These are phyloP conservation scores for Kradibia gibbosae DNA, from an alignment of 1,140 invertebrate genomes.

Conservation along the genomic window DNA sequence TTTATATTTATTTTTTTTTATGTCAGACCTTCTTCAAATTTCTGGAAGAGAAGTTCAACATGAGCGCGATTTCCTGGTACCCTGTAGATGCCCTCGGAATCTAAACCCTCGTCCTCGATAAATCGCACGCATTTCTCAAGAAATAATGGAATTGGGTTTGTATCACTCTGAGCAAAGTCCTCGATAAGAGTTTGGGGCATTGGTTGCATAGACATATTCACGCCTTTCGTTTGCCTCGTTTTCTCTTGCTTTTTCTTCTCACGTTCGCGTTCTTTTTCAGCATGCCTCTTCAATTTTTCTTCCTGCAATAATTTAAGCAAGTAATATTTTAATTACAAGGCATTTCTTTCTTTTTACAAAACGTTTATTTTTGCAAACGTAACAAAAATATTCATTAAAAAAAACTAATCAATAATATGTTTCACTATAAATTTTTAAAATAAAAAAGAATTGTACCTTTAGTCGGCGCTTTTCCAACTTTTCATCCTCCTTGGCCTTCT, in stretches of 20 bases:
- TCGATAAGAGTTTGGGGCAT: slow-evolving; percentile 72
- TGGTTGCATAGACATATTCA: slow-evolving; percentile 71
- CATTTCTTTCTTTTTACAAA: neutral
- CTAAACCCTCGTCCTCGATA: slow-evolving; percentile 95
- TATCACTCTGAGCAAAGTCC: slow-evolving; percentile 83
- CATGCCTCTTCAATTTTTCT: slow-evolving; percentile 80
- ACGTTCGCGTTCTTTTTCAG: slow-evolving; percentile 81
- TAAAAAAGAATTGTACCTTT: slow-evolving; percentile 67
- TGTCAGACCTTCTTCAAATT: slow-evolving; percentile 89
- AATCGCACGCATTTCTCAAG: slow-evolving; percentile 95
- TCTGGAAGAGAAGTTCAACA: slow-evolving; percentile 92
- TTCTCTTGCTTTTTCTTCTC: slow-evolving; percentile 84
- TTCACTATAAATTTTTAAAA: too few species aligned
- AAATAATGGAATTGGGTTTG: slow-evolving; percentile 90
- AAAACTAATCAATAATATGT: too few species aligned
- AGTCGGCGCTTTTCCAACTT: slow-evolving; percentile 81
- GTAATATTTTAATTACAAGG: too few species aligned
- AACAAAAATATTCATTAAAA: too few species aligned
- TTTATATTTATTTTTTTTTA: too few species aligned
- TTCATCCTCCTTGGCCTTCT: slow-evolving; percentile 85
- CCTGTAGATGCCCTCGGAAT: slow-evolving; percentile 96
- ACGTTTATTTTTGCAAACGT: too few species aligned
- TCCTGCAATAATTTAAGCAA: slow-evolving; percentile 65
- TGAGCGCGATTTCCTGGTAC: slow-evolving; percentile 96
- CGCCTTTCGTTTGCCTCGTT: slow-evolving; percentile 66